Base-by-base conservation (phyloP, 2,888 invertebrate species). In the Perizoma flavofasciatum region DNA sequence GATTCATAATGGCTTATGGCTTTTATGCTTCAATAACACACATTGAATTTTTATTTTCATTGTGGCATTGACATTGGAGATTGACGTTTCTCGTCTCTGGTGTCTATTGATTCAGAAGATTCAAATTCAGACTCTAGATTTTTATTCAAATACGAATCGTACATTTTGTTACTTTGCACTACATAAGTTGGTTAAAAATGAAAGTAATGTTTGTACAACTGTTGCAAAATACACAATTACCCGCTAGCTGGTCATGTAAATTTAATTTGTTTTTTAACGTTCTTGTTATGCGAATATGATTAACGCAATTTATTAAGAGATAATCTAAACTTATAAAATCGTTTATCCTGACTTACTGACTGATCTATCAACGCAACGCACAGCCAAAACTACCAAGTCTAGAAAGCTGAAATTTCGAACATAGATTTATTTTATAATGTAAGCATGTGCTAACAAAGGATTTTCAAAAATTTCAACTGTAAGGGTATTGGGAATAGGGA, bases 1-100 rank as follows among this genome's bases (percentile, higher is more conserved):
- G 73, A 76, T 63, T 78, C 73, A 76, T 71, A 50, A 66, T 55
- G 63, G 69, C 61, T 69, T 72, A 71, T 73, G 70, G 59, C 63
- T 54, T 58, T 62, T 57, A 57, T 64, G 54, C 54, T 60, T 61
- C 52, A 62, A 58, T 63, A 52, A 59, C 49, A 49, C 54, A 50
- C 63, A 64, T 67, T 65, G 59, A 59, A 54, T 52, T 62, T 63
- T 66, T 64, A 60, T 56, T 34, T 49, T 44, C 35, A 41, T 43
- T 33, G 32, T 58, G 50, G 58, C 58, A 64, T 62, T 67, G 64
- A 55, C 64, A 64, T 63, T 64, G 62, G 48, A 54, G 49, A 55
- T 65, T 45, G 51, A 44, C 37, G 51, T 37, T 59, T 55, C 32
- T 49, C 9, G 7, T 46, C 47, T 22, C 0, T 4, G n/a, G n/a